Base-by-base conservation (phyloP, 2,113 vertebrate genomes). In the Pygoscelis antarcticus region DNA sequence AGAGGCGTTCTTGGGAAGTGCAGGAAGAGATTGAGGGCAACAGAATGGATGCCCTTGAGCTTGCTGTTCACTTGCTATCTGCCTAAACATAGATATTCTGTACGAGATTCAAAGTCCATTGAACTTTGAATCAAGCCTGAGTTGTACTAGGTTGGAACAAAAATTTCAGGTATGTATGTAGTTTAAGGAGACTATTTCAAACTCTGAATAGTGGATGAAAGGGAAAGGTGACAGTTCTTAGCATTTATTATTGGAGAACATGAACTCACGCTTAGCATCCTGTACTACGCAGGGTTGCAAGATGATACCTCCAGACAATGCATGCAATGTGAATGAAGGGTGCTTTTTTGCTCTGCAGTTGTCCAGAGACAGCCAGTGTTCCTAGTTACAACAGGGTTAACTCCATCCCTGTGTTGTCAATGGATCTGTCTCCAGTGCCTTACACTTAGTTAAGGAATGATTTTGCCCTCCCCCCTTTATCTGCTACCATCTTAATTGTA, bases 91-190 rank as follows among this genome's bases (percentile, higher is more conserved):
- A 58, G 79, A 32, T 87, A 75, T 0, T 64, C 57, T 52, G 26
- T 49, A 27, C 46, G 47, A 82, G 36, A 71, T 71, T 83, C 94
- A 78, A 94, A 92, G 85, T 95, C 83, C 71, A 20, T n/a, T 93
- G 85, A 86, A 58, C 66, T 46, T 83, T 75, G 46, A 68, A 36
- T 78, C 42, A 64, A 30, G n/a, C 38, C 68, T 54, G 40, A 76
- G 60, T 52, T 87, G n/a, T 84, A 27, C 25, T 51, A 10, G 16
- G 14, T 30, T 58, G 72, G 58, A 81, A 58, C 9, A 64, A 77
- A 74, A 46, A 27, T 47, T 60, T 55, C 51, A 51, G 14, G 12
- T 58, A 20, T 22, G 4, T 26, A 2, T 51, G 7, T 54, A 65
- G 27, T 62, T 77, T 49, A 61, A 80, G 30, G 30, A 80, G 46